Percentiles rank a stretch among this genome's conserved stretches.
phyloP scores from a whole-genome alignment of 2,113 vertebrate species.

The Silurus glanis region DNA sequence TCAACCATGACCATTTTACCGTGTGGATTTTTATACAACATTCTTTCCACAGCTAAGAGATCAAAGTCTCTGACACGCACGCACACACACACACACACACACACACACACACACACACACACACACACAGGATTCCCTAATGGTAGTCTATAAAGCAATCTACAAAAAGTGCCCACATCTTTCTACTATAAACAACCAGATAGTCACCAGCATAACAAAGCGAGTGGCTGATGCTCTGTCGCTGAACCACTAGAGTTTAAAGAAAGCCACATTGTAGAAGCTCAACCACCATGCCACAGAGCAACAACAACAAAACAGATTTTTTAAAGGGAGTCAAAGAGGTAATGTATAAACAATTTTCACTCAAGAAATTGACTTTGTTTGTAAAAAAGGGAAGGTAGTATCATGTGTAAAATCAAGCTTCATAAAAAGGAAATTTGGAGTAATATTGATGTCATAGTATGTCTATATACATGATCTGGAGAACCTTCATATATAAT shows the following conservation, averaged over 20 bases:
- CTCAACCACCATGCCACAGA: constrained; percentile 38
- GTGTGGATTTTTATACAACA: constrained; percentile 34
- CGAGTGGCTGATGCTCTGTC: constrained; percentile 35
- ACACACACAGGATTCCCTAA: constrained; percentile 25
- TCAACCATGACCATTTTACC: constrained; percentile 5
- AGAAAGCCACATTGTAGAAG: constrained; percentile 51
- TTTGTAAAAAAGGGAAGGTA: neutral
- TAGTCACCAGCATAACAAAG: constrained; percentile 41
- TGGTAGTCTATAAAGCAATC: constrained; percentile 30
- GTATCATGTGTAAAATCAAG: neutral
- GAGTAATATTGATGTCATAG: neutral
- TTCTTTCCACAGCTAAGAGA: neutral
- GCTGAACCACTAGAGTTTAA: constrained; percentile 44
- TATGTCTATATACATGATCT: neutral
- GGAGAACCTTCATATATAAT: neutral
- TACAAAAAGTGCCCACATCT: constrained; percentile 48
- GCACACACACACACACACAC: neutral
- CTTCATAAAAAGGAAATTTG: neutral
- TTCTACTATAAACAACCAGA: constrained; percentile 39
- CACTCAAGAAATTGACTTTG: neutral
- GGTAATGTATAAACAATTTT: neutral
- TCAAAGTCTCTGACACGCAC: constrained; percentile 3
- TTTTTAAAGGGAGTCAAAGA: constrained; percentile 19
- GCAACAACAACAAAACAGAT: constrained; percentile 43
- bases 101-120: neutral